Percentiles rank a stretch among this genome's conserved stretches.
phyloP scores from a whole-genome alignment of 2,113 vertebrate species.

The Zapus hudsonius region DNA sequence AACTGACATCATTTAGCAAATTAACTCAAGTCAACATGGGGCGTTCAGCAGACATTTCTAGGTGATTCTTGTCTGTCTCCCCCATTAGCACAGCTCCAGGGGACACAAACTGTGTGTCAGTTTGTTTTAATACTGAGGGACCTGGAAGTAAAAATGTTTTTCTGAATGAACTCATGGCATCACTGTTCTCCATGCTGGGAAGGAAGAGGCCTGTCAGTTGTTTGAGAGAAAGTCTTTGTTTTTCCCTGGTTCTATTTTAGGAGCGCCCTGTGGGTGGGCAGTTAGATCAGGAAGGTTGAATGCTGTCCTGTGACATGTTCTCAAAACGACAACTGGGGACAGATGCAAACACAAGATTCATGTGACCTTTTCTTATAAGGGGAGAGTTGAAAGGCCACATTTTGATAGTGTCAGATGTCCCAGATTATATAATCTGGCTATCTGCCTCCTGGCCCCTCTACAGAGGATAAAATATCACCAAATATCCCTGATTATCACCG shows the following conservation, averaged over 20 bases:
- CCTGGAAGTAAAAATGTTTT: constrained; percentile 53
- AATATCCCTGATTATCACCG: too few relatives aligned
- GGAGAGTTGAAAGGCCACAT: background rate
- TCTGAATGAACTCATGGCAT: constrained; percentile 1
- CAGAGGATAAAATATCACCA: too few relatives aligned
- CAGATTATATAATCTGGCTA: background rate
- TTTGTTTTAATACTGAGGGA: background rate
- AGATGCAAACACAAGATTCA: background rate
- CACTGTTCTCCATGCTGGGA: constrained; percentile 27
- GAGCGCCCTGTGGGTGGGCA: background rate
- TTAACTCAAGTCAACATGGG: too few relatives aligned
- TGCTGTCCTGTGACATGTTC: background rate
- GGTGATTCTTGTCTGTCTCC: too few relatives aligned
- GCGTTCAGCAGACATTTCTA: too few relatives aligned
- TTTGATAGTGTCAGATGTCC: background rate
- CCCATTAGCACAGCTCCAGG: background rate
- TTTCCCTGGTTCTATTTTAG: constrained; percentile 22
- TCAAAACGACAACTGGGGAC: background rate
- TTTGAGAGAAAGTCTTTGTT: constrained; percentile 10
- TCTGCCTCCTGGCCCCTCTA: background rate
- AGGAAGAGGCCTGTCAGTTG: constrained; percentile 12
- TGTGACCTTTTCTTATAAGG: background rate
- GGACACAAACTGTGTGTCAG: background rate
- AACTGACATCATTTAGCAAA: too few relatives aligned
- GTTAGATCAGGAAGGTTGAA: background rate